Conservation (phyloP, 1,140 invertebrate species). For the Trypoxylus dichotomus region DNA sequence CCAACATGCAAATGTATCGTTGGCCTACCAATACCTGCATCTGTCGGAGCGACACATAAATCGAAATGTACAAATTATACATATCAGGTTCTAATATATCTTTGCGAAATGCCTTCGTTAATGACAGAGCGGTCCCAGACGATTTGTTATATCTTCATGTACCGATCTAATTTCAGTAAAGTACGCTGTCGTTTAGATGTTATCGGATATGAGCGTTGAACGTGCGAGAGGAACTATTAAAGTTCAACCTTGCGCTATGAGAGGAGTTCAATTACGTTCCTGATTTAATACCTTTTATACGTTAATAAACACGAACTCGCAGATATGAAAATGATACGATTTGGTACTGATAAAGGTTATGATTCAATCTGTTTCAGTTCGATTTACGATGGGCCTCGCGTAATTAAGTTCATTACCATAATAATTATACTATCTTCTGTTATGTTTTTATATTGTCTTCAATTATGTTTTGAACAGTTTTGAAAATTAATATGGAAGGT, state of each 20-base stretch:
- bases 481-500: no score
- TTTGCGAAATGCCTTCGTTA: conserved; percentile 8
- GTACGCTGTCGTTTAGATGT: conserved; percentile 4
- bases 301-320: background rate
- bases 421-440: no score
- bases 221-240: background rate
- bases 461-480: no score
- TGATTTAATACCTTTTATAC: background rate
- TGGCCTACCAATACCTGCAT: background rate
- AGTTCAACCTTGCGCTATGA: background rate
- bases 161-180: conserved; percentile 22
- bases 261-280: background rate
- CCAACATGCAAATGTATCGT: background rate
- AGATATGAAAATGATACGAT: background rate
- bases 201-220: background rate
- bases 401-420: no score
- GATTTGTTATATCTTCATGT: conserved; percentile 11
- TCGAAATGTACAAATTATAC: conserved; percentile 24
- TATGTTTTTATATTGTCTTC: no score
- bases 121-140: background rate
- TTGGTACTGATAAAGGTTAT: background rate
- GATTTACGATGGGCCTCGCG: no score
- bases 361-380: background rate
- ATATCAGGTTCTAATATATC: conserved; percentile 18
- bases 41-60: background rate